Evolutionary conservation across 2,888 invertebrate species (phyloP).

Genomic region (Ochropacha duplaris): DNA sequence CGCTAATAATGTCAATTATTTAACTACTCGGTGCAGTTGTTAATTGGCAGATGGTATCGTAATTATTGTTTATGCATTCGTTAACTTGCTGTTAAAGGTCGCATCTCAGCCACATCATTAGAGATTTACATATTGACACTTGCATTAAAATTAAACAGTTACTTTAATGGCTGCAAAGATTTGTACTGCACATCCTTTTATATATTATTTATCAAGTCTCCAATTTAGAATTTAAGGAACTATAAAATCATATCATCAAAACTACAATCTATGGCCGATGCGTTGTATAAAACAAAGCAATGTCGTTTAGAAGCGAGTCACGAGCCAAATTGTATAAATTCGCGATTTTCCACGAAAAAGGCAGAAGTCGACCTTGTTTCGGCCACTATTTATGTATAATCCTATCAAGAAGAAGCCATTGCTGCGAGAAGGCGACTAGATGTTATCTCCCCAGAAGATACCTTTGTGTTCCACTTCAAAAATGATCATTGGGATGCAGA

Average conservation of each 20-base stretch:
- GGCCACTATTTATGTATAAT: not conserved
- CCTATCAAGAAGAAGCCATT: too few relatives aligned
- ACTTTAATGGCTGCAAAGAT: not conserved
- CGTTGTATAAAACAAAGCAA: not conserved
- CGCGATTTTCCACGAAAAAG: not conserved
- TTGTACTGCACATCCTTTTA: not conserved
- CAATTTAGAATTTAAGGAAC: too few relatives aligned
- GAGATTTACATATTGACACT: not conserved
- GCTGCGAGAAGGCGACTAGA: too few relatives aligned
- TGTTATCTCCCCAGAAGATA: too few relatives aligned
- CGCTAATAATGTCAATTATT: not conserved
- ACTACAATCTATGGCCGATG: too few relatives aligned
- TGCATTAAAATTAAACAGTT: not conserved
- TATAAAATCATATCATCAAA: too few relatives aligned
- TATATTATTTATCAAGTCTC: too few relatives aligned
- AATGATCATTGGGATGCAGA: too few relatives aligned
- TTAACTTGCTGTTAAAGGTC: constrained; percentile 3
- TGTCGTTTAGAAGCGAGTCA: not conserved
- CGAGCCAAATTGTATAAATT: not conserved
- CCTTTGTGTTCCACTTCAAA: too few relatives aligned
- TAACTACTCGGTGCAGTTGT: not conserved
- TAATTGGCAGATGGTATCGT: not conserved
- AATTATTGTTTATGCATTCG: constrained; percentile 1
- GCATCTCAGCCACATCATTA: not conserved
- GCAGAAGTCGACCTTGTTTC: not conserved